Conservation (phyloP, 2,888 invertebrate species). For the Pheosia gnoma region DNA sequence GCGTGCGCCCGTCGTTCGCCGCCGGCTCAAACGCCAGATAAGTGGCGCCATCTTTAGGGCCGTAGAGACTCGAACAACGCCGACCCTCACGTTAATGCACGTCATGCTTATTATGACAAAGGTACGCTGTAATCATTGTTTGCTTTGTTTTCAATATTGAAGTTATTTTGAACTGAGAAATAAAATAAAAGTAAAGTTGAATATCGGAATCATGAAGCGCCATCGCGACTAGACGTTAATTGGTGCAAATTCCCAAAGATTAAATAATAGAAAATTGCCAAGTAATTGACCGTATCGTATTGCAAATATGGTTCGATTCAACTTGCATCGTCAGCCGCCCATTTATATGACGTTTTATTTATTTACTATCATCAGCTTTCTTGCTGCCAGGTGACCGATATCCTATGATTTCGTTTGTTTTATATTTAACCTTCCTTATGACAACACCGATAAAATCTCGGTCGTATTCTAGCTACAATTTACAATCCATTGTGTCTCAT, state of each 20-base stretch:
- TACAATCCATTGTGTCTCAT: constrained; percentile 6
- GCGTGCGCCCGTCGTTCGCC: constrained; percentile 32
- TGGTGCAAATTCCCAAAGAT: constrained; percentile 8
- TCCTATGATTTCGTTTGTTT: constrained; percentile 54
- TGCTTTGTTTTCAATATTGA: neutral
- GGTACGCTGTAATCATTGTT: neutral
- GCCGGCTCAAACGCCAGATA: constrained; percentile 27
- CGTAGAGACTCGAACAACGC: constrained; percentile 18
- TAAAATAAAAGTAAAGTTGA: no score
- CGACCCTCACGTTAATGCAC: constrained; percentile 21
- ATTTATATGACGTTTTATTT: constrained; percentile 32
- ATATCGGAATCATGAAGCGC: no score
- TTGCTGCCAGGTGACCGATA: constrained; percentile 46
- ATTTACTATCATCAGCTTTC: constrained; percentile 55
- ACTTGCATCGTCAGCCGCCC: constrained; percentile 51
- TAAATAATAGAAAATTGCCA: constrained; percentile 22
- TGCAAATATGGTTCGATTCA: constrained; percentile 51
- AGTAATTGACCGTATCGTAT: constrained; percentile 35
- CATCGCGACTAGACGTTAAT: neutral
- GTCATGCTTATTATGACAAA: constrained; percentile 2
- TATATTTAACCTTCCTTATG: constrained; percentile 54
- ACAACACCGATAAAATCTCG: constrained; percentile 48
- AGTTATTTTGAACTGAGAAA: neutral
- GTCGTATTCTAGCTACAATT: neutral
- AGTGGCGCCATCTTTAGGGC: constrained; percentile 35